Evolutionary conservation across 2,797 vertebrate species (phyloP).

Genomic region (Botia kubotai): DNA sequence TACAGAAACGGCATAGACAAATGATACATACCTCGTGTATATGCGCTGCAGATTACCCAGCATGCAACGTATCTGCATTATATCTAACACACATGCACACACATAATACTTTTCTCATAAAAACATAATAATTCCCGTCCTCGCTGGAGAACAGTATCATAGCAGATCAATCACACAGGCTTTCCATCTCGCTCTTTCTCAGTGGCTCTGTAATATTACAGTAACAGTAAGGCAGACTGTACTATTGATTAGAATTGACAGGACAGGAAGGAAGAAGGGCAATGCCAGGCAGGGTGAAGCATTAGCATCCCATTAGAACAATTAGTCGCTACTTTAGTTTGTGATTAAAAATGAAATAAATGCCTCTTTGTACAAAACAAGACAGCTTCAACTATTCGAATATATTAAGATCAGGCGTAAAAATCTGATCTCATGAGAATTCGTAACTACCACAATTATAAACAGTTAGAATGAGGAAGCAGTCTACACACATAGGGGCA

Average conservation of each 20-base stretch:
- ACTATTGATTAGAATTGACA: constrained; percentile 45
- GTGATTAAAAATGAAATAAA: constrained; percentile 51
- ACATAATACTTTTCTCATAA: not conserved
- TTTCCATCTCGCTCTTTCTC: not conserved
- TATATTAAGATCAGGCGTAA: not conserved
- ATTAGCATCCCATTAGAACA: constrained; percentile 51
- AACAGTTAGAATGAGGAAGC: not conserved
- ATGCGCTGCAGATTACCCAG: constrained; percentile 35
- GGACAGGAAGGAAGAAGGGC: not conserved
- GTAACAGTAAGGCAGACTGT: not conserved
- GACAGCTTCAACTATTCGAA: constrained; percentile 2
- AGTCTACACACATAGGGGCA: not conserved
- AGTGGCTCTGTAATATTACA: not conserved
- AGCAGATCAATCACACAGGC: not conserved
- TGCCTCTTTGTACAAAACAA: constrained; percentile 30
- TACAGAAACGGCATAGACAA: constrained; percentile 10
- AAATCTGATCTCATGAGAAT: not conserved
- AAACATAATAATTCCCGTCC: not conserved
- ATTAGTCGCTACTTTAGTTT: constrained; percentile 40
- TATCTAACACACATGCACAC: constrained; percentile 14
- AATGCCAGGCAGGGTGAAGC: constrained; percentile 27
- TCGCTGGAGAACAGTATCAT: not conserved
- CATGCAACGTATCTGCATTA: constrained; percentile 23
- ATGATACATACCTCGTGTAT: constrained; percentile 15
- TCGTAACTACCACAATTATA: not conserved